Conservation (phyloP, 2,113 vertebrate species). For the Microcebus ravelobensis region DNA sequence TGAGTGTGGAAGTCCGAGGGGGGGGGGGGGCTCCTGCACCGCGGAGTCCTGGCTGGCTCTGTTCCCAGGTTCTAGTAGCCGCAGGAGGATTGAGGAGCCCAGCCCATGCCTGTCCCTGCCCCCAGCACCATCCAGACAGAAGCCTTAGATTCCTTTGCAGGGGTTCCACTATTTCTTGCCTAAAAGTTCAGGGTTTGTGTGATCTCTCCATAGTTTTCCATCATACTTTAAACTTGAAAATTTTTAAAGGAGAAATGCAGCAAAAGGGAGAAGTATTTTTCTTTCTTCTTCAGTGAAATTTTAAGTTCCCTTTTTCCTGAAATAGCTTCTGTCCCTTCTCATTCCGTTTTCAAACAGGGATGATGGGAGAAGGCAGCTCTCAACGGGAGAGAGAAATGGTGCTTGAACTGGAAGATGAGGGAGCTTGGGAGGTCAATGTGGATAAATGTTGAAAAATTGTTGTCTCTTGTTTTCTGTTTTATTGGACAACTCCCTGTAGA, state of each 20-base stretch:
- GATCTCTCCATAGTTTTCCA: not conserved
- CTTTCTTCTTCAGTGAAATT: not conserved
- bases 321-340: not conserved
- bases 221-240: not conserved
- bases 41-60: not conserved
- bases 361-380: not conserved
- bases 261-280: conserved; percentile 10
- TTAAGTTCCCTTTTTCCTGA: conserved; percentile 8
- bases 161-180: not conserved
- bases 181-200: not conserved
- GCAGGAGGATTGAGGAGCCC: not conserved
- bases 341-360: not conserved
- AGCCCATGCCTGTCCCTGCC: not conserved
- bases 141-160: not conserved
- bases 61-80: not conserved
- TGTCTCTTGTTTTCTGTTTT: not conserved
- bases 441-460: too few relatives aligned
- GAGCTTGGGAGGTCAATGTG: not conserved
- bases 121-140: not conserved
- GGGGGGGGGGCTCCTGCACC: not conserved
- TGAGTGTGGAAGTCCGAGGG: not conserved
- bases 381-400: not conserved
- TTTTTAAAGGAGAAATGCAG: not conserved
- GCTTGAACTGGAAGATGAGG: not conserved
- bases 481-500: not conserved